Evolutionary conservation across 1,140 invertebrate genomes (phyloP), one percentile per base, ranked within the genome.

Genomic region (Coboldia fuscipes): DNA sequence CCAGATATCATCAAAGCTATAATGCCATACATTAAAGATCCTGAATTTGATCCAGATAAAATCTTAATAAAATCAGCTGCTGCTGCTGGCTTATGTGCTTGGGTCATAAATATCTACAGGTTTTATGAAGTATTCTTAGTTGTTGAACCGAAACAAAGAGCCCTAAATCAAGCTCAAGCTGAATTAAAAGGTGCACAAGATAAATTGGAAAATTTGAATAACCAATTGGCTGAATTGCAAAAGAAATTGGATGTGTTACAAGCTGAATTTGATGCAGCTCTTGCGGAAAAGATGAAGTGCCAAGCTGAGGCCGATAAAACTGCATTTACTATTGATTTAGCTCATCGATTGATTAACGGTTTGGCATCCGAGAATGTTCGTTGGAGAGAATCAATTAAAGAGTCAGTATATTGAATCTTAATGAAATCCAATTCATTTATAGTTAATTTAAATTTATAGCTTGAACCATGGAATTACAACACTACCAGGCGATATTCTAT

Each of bases 91-190:
- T 57, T 96, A 0, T 94, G 86, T 48, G 75, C 84, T 9, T 96
- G 89, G 86, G 86, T 88, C 0, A 79, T 89, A 35, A 94, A 94
- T 53, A 90, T 96, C 40, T 66, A 83, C 45, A 75, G 69, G 29
- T 97, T 86, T 59, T 85, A 89, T 56, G 75, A 84, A 27, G 84
- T 96, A 13, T 94, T 78, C 50, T 79, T 85, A 37, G 75, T 84
- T 20, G 89, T 97, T 0, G 85, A 89, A 51, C 90, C 90, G 9
- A 86, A 96, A 46, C 63, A 86, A 51, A 58, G 68, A 30, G 63
- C 61, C 10, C 62, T 94, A 3, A 67, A 72, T 13, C 72, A 75
- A 41, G 85, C 89, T 3, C 90, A 90, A 49, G 66, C 70, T 2
- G 84, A 90, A 45, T 54, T 92, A 19, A 66, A 68, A 39, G 72